Conservation (phyloP, 2,113 vertebrate genomes). For the Hippocampus zosterae region DNA sequence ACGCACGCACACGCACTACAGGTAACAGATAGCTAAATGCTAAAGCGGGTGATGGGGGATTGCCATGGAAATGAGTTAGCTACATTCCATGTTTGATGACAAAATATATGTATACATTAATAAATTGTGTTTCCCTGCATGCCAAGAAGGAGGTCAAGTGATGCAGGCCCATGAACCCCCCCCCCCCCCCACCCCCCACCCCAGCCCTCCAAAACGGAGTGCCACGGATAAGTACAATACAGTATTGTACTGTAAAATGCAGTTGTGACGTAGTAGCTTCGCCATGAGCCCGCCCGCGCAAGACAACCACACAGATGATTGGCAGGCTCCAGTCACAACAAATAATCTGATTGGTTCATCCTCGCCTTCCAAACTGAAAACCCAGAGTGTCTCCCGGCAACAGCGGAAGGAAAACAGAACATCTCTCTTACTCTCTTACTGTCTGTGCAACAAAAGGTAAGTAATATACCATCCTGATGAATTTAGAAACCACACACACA, state of each 20-base stretch:
- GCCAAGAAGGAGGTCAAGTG: neutral
- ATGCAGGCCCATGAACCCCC: slow-evolving; percentile 3
- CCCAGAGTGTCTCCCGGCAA: slow-evolving; percentile 59
- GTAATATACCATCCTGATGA: slow-evolving; percentile 11
- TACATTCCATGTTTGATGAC: neutral
- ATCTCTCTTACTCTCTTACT: slow-evolving; percentile 8
- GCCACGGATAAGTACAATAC: neutral
- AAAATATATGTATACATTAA: neutral
- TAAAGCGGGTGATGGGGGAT: neutral
- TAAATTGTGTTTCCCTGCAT: neutral
- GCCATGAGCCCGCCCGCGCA: slow-evolving; percentile 52
- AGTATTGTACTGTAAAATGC: slow-evolving; percentile 35
- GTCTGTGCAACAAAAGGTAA: neutral
- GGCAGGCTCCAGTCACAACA: slow-evolving; percentile 44
- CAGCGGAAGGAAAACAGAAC: slow-evolving; percentile 53
- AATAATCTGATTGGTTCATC: slow-evolving; percentile 53
- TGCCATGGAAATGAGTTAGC: neutral
- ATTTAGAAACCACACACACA: slow-evolving; percentile 8
- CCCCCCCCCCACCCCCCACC: slow-evolving; percentile 28
- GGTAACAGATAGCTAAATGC: too few relatives aligned
- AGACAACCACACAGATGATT: slow-evolving; percentile 44
- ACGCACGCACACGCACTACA: neutral
- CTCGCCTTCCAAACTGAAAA: slow-evolving; percentile 45
- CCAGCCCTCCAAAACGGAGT: slow-evolving; percentile 18
- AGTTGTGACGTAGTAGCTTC: neutral